These are phyloP conservation scores for Procambarus virginalis DNA, from an alignment of 1,140 invertebrate genomes.

Conservation along the genomic window DNA sequence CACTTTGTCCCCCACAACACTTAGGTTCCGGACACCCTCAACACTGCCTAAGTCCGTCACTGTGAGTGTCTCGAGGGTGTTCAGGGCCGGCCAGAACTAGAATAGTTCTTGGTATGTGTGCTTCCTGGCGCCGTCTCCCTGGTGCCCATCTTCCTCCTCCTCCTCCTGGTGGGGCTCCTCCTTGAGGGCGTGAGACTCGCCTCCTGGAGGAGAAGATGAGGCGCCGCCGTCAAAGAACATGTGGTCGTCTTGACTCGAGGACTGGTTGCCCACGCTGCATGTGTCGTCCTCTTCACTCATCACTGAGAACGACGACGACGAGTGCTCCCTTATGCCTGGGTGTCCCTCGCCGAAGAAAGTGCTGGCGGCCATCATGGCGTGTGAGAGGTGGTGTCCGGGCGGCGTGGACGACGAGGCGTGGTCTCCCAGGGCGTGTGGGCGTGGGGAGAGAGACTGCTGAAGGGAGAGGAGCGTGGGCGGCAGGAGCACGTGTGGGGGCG, in stretches of 20 bases:
- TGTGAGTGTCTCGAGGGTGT: neutral
- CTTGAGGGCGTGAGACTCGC: neutral
- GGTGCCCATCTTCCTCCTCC: neutral
- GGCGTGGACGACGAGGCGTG: constrained; percentile 21
- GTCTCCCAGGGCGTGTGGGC: constrained; percentile 27
- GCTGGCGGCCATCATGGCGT: constrained; percentile 13
- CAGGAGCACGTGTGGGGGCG: constrained; percentile 15
- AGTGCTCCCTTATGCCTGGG: constrained; percentile 5
- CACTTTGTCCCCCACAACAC: neutral
- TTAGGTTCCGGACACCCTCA: neutral
- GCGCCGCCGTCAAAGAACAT: neutral
- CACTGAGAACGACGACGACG: constrained; percentile 14
- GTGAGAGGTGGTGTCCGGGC: constrained; percentile 4
- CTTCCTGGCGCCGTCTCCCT: neutral
- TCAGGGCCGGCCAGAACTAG: neutral
- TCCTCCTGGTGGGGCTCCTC: constrained; percentile 13
- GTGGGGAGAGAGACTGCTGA: constrained; percentile 49
- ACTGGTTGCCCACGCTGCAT: constrained; percentile 41
- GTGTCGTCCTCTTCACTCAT: constrained; percentile 42
- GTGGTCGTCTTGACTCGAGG: constrained; percentile 41
- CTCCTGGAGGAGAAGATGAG: constrained; percentile 12
- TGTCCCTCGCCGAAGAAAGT: constrained; percentile 28
- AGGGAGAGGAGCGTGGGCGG: constrained; percentile 29
- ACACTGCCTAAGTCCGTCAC: neutral
- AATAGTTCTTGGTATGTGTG: constrained; percentile 53